These are phyloP conservation scores for Barnardius zonarius DNA, from an alignment of 2,113 vertebrate genomes.

Conservation along the genomic window DNA sequence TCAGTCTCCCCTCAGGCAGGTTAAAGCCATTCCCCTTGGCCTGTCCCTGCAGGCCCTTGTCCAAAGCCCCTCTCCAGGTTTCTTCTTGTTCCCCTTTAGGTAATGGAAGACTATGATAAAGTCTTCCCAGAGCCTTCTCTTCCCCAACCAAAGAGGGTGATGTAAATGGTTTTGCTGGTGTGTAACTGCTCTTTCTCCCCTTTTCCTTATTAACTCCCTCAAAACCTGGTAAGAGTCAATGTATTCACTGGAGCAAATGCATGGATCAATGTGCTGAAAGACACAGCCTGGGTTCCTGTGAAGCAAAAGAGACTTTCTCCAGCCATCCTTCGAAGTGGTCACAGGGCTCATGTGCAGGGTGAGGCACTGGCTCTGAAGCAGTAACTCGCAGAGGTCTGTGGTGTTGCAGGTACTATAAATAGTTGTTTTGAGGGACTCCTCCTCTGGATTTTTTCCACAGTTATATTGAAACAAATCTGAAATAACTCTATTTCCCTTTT, in stretches of 20 bases:
- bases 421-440: not conserved
- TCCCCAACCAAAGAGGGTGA: not conserved
- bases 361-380: not conserved
- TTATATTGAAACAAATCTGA: not conserved
- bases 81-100: not conserved
- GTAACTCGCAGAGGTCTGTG: not conserved
- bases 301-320: not conserved
- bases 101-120: not conserved
- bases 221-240: fast-evolving
- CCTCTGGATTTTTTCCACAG: not conserved
- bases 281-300: not conserved
- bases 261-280: fast-evolving
- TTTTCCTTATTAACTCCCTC: not conserved
- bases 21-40: too few species aligned
- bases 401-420: not conserved
- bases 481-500: constrained; percentile 32
- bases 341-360: fast-evolving
- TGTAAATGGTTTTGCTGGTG: not conserved
- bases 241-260: not conserved
- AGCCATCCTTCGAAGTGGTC: not conserved
- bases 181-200: not conserved
- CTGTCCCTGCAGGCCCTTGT: too few species aligned
- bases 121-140: too few species aligned
- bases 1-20: too few species aligned
- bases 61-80: too few species aligned